Percentiles rank a stretch among this genome's conserved stretches.
phyloP scores from a whole-genome alignment of 2,888 invertebrate species.

The Tiphia femorata region DNA sequence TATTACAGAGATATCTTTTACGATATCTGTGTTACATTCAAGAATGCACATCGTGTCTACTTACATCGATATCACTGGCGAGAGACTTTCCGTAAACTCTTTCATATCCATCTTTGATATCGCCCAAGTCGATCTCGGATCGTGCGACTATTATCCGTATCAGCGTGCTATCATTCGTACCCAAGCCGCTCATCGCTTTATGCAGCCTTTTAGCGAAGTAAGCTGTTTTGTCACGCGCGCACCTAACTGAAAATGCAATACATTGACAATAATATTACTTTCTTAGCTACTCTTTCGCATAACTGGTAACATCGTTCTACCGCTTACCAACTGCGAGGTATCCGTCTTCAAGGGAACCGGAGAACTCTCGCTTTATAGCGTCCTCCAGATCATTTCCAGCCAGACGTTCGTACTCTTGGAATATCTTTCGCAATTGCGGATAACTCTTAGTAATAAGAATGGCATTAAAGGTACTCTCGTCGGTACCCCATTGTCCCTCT shows the following conservation, averaged over 20 bases:
- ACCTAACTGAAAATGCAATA: slow-evolving; percentile 73
- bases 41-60: too few relatives aligned
- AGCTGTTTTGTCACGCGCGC: slow-evolving; percentile 82
- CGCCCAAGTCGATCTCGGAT: slow-evolving; percentile 87
- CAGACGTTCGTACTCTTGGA: slow-evolving; percentile 81
- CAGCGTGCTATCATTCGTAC: slow-evolving; percentile 88
- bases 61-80: slow-evolving; percentile 85
- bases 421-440: slow-evolving; percentile 75
- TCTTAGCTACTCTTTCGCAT: too few relatives aligned
- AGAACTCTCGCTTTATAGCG: slow-evolving; percentile 86
- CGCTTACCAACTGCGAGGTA: slow-evolving; percentile 81
- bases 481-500: slow-evolving; percentile 81
- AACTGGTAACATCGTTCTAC: too few relatives aligned
- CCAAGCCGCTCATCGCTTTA: slow-evolving; percentile 89
- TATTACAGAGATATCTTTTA: too few relatives aligned
- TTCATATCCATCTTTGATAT: slow-evolving; percentile 86
- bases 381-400: slow-evolving; percentile 86
- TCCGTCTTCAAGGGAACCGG: slow-evolving; percentile 82
- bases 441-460: slow-evolving; percentile 85
- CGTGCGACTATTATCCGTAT: slow-evolving; percentile 88
- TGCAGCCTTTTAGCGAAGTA: slow-evolving; percentile 90
- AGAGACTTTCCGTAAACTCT: slow-evolving; percentile 82
- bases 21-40: background rate
- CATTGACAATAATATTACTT: background rate
- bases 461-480: slow-evolving; percentile 89